Evolutionary conservation across 2,113 vertebrate species (phyloP).

Genomic region (Picathartes gymnocephalus): DNA sequence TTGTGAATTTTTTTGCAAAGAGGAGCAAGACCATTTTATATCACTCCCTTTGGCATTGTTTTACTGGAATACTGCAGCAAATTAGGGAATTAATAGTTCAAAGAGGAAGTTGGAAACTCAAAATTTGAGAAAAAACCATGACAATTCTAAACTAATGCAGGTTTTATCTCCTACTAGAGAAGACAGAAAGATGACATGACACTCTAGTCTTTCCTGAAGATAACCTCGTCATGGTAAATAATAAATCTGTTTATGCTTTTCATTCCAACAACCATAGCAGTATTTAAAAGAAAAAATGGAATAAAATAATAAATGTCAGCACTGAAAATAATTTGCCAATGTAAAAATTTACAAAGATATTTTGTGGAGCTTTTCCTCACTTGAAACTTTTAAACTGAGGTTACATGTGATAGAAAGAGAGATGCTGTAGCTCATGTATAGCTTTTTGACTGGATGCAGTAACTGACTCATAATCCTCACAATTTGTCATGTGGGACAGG

Average conservation of each 20-base stretch:
- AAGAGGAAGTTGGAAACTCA: background rate
- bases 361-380: background rate
- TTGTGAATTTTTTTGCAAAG: background rate
- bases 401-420: background rate
- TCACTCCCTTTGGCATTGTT: background rate
- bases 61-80: background rate
- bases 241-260: background rate
- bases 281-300: background rate
- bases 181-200: background rate
- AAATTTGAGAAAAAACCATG: background rate
- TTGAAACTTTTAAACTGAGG: background rate
- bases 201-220: background rate
- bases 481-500: background rate
- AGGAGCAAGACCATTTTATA: background rate
- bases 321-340: background rate
- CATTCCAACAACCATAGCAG: background rate
- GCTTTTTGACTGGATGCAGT: background rate
- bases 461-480: background rate
- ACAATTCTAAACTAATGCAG: background rate
- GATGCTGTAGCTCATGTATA: background rate
- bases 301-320: background rate
- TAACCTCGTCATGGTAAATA: background rate
- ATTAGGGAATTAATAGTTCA: background rate
- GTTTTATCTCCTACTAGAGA: background rate
- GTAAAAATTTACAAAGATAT: background rate